Evolutionary conservation across 2,888 invertebrate species (phyloP).

Genomic region (Melangyna quadrimaculata): DNA sequence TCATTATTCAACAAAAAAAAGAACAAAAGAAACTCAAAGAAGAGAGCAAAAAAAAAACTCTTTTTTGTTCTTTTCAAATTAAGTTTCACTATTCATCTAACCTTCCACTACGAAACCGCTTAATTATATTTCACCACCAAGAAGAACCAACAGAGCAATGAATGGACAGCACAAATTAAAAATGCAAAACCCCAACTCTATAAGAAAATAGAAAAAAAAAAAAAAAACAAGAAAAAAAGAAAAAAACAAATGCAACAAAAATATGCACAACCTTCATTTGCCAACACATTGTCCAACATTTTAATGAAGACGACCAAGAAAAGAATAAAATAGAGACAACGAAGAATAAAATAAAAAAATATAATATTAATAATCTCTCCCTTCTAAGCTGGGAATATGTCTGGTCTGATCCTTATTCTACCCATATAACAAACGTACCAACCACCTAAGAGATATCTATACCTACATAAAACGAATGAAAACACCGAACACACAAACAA

Average conservation of each 20-base stretch:
- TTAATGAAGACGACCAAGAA: conserved; percentile 57
- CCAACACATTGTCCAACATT: conserved; percentile 59
- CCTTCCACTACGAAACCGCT: conserved; percentile 42
- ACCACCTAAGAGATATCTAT: no score
- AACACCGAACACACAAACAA: conserved; percentile 6
- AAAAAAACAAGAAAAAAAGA: not conserved
- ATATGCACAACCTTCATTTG: conserved; percentile 47
- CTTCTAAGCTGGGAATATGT: conserved; percentile 24
- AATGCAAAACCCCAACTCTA: conserved; percentile 36
- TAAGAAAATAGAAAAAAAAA: not conserved
- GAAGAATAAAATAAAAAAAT: not conserved
- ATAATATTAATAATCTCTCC: conserved; percentile 40
- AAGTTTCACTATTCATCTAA: conserved; percentile 34
- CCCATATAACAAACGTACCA: not conserved
- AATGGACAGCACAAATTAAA: conserved; percentile 32
- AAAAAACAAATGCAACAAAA: conserved; percentile 6
- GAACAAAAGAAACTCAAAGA: conserved; percentile 9
- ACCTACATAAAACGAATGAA: not conserved
- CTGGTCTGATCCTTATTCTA: conserved; percentile 22
- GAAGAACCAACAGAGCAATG: not conserved
- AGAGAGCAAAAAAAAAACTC: not conserved
- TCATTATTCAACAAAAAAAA: not conserved
- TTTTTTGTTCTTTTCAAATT: not conserved
- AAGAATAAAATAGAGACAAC: conserved; percentile 10
- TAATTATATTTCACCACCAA: conserved; percentile 52